A percentile compares a stretch with the other conserved stretches of the same genome.
phyloP scores from a whole-genome alignment of 1,140 invertebrate species.

The Thereuonema tuberculata region DNA sequence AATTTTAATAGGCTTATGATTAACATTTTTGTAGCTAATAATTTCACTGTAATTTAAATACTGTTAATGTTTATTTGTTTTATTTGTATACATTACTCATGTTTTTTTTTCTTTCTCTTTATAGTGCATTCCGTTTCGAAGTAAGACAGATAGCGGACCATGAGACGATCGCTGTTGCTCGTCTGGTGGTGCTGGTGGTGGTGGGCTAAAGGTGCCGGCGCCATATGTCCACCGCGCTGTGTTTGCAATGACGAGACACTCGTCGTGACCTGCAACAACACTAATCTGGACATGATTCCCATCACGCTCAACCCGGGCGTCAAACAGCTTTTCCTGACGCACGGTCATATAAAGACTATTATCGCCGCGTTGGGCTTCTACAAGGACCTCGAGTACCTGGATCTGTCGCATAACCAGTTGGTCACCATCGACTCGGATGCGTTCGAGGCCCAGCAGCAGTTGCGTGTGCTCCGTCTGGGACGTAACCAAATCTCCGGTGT shows the following conservation, averaged over 20 bases:
- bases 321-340: slow-evolving; percentile 49
- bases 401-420: slow-evolving; percentile 54
- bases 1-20: no score
- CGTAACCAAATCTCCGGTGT: slow-evolving; percentile 70
- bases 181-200: no score
- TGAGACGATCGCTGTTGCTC: no score
- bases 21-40: no score
- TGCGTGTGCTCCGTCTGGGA: slow-evolving; percentile 65
- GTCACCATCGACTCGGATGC: not conserved
- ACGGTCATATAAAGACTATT: slow-evolving; percentile 2
- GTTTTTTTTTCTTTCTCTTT: no score
- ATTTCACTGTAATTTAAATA: no score
- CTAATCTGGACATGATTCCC: slow-evolving; percentile 71
- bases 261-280: slow-evolving; percentile 69
- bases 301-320: slow-evolving; percentile 66
- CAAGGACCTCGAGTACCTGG: slow-evolving; percentile 61
- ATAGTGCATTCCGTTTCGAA: no score
- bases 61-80: no score
- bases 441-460: slow-evolving; percentile 2
- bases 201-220: slow-evolving; percentile 20
- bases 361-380: slow-evolving; percentile 66
- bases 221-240: slow-evolving; percentile 59
- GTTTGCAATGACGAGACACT: slow-evolving; percentile 75
- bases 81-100: no score
- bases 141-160: no score